These are phyloP conservation scores for Tyrannus savana DNA, from an alignment of 2,113 vertebrate genomes.

Conservation along the genomic window DNA sequence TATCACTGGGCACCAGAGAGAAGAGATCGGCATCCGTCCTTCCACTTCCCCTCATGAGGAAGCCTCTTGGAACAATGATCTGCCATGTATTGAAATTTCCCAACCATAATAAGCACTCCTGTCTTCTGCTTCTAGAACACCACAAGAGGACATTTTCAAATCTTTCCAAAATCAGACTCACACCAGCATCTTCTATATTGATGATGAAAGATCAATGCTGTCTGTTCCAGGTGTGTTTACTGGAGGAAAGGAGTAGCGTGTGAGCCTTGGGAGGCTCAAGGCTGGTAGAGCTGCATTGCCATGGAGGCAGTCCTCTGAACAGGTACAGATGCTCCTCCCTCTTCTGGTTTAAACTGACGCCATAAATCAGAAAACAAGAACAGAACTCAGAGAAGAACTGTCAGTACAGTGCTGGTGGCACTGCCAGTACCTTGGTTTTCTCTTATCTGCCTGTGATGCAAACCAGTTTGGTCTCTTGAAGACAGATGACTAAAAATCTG, in stretches of 20 bases:
- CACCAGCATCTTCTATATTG: background rate
- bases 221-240: background rate
- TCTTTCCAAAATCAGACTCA: background rate
- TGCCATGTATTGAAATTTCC: rapidly evolving
- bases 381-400: background rate
- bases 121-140: background rate
- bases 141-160: background rate
- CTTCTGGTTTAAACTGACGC: background rate
- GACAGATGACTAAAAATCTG: background rate
- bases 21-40: background rate
- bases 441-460: background rate
- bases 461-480: background rate
- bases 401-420: background rate
- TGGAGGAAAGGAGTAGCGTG: background rate
- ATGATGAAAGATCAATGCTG: background rate
- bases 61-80: background rate
- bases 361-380: background rate
- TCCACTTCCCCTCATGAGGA: rapidly evolving
- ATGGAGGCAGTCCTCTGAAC: background rate
- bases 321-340: background rate
- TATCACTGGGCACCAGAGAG: background rate
- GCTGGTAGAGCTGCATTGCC: background rate
- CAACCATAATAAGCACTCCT: background rate
- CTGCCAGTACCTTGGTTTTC: background rate
- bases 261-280: rapidly evolving